A percentile compares a stretch with the other conserved stretches of the same genome.
phyloP scores from a whole-genome alignment of 2,888 invertebrate genomes.

The Rhagonycha lutea region DNA sequence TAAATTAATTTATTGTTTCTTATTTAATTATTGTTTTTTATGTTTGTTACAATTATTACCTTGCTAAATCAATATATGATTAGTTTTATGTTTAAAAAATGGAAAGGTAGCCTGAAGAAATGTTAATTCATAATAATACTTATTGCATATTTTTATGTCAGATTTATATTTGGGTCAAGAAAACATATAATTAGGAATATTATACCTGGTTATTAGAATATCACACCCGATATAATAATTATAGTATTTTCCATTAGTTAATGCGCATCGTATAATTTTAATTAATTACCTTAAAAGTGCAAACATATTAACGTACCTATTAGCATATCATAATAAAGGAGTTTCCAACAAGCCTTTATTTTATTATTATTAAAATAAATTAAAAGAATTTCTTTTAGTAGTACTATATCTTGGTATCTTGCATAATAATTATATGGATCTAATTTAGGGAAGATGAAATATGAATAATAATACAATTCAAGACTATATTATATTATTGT shows the following conservation, averaged over 20 bases:
- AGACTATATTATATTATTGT: background rate
- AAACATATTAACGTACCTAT: background rate
- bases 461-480: background rate
- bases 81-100: background rate
- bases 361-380: background rate
- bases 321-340: background rate
- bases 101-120: conserved; percentile 3
- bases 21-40: background rate
- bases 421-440: too few species aligned
- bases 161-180: conserved; percentile 22
- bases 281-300: background rate
- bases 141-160: background rate
- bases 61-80: background rate
- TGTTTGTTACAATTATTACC: conserved; percentile 1
- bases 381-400: background rate
- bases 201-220: conserved; percentile 9
- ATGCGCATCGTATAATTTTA: conserved; percentile 1
- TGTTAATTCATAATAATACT: conserved; percentile 5
- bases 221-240: conserved; percentile 22
- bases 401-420: too few species aligned
- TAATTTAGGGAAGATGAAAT: background rate
- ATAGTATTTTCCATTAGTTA: conserved; percentile 5
- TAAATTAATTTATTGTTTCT: background rate
- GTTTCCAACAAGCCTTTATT: background rate
- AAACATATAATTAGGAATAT: conserved; percentile 16